phyloP scores from a whole-genome alignment of 1,140 invertebrate species.

The Drosophila azteca region DNA sequence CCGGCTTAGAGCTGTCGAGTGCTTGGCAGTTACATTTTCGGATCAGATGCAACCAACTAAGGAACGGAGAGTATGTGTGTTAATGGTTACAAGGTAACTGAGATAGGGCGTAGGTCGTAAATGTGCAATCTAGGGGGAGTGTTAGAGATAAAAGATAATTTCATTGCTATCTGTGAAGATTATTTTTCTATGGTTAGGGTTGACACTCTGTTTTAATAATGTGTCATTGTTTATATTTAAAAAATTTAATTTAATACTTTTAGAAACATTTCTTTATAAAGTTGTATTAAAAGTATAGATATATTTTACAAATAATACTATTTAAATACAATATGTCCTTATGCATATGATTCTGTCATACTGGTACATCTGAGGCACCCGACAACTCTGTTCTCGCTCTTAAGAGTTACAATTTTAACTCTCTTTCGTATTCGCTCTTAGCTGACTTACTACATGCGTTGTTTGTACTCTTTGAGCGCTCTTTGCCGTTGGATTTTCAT shows the following conservation, averaged over 20 bases:
- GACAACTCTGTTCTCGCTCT: constrained; percentile 6
- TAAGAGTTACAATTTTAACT: constrained; percentile 17
- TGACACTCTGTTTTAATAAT: too few species aligned
- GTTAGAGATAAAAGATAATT: constrained; percentile 12
- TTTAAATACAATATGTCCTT: too few species aligned
- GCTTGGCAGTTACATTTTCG: not conserved
- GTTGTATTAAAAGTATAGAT: too few species aligned
- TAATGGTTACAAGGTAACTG: constrained; percentile 37
- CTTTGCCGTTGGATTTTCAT: constrained; percentile 56
- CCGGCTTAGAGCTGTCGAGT: constrained; percentile 19
- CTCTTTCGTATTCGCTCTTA: constrained; percentile 36
- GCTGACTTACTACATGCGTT: constrained; percentile 29
- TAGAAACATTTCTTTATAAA: too few species aligned
- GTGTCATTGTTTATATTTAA: too few species aligned
- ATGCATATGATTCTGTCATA: too few species aligned
- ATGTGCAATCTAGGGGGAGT: constrained; percentile 16
- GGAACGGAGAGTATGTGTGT: not conserved
- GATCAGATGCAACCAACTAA: constrained; percentile 9
- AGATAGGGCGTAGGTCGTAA: constrained; percentile 1
- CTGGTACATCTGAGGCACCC: too few species aligned
- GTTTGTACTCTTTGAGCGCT: constrained; percentile 1
- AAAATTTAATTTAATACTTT: too few species aligned
- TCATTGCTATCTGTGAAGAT: not conserved
- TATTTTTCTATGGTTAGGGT: too few species aligned
- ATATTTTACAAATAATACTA: too few species aligned